Conservation (phyloP, 2,113 vertebrate genomes). For the Dascyllus trimaculatus region DNA sequence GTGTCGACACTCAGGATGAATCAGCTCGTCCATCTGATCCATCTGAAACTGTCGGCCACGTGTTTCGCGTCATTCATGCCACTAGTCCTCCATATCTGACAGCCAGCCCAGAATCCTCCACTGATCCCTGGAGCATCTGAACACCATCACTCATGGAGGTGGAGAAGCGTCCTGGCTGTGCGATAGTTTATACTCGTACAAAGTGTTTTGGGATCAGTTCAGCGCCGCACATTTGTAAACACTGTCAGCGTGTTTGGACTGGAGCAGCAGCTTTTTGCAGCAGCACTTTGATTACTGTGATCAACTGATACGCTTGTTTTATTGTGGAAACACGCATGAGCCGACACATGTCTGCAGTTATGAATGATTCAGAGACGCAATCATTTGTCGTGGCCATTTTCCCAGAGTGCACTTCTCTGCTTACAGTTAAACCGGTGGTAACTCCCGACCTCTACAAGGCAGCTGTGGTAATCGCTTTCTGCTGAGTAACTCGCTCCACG, state of each 20-base stretch:
- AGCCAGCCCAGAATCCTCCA: constrained; percentile 40
- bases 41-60: constrained; percentile 35
- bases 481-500: constrained; percentile 12
- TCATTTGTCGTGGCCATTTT: constrained; percentile 53
- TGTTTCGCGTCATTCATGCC: constrained; percentile 50
- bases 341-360: constrained; percentile 56
- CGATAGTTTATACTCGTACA: constrained; percentile 40
- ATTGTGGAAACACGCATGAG: constrained; percentile 51
- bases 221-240: constrained; percentile 61
- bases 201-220: constrained; percentile 57
- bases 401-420: constrained; percentile 53
- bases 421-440: constrained; percentile 43
- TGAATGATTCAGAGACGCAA: constrained; percentile 48
- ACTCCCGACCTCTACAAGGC: constrained; percentile 35
- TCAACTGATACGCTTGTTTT: constrained; percentile 61
- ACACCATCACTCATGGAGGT: constrained; percentile 32
- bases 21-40: constrained; percentile 55
- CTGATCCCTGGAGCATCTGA: constrained; percentile 33
- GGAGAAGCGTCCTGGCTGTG: constrained; percentile 47
- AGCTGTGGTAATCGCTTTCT: constrained; percentile 43
- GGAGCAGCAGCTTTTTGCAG: constrained; percentile 32
- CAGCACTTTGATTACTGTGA: constrained; percentile 61
- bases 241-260: constrained; percentile 70
- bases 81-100: constrained; percentile 58
- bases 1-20: constrained; percentile 34